Evolutionary conservation across 64 coral and sea anemone genomes (phyloP).

Genomic region (Montipora sp.): DNA sequence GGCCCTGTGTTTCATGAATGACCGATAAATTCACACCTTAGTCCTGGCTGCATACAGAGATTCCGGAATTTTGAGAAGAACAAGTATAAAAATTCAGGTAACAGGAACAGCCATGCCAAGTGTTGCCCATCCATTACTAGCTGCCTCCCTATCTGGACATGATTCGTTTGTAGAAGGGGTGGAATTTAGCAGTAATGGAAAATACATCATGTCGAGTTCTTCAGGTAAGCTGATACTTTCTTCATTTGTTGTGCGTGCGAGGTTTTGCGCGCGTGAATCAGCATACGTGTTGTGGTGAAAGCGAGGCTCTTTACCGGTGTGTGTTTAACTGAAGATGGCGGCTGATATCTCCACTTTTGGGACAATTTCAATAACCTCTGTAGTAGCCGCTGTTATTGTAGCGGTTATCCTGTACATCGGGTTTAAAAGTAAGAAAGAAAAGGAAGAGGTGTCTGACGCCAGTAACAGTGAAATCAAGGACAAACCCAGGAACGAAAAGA

Average conservation of each 20-base stretch:
- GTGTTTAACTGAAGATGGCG: constrained; percentile 86
- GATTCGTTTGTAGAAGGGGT: constrained; percentile 92
- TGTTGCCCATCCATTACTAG: constrained; percentile 75
- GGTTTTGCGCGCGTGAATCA: constrained; percentile 10
- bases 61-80: constrained; percentile 24
- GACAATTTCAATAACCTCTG: constrained; percentile 44
- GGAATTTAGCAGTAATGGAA: constrained; percentile 96
- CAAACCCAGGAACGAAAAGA: constrained; percentile 58
- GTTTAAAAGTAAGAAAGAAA: constrained; percentile 61
- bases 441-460: constrained; percentile 3
- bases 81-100: constrained; percentile 55
- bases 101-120: constrained; percentile 78
- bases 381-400: constrained; percentile 77
- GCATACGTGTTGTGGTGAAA: constrained; percentile 29
- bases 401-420: constrained; percentile 74
- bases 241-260: background rate
- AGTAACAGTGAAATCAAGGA: constrained; percentile 50
- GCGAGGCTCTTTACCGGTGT: constrained; percentile 67
- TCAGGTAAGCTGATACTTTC: constrained; percentile 65
- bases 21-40: background rate
- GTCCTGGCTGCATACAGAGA: constrained; percentile 48
- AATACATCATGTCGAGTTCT: constrained; percentile 95
- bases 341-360: constrained; percentile 57
- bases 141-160: constrained; percentile 83
- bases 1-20: background rate